Base-by-base conservation (phyloP, 2,113 vertebrate genomes). In the Sinosuthora webbiana region DNA sequence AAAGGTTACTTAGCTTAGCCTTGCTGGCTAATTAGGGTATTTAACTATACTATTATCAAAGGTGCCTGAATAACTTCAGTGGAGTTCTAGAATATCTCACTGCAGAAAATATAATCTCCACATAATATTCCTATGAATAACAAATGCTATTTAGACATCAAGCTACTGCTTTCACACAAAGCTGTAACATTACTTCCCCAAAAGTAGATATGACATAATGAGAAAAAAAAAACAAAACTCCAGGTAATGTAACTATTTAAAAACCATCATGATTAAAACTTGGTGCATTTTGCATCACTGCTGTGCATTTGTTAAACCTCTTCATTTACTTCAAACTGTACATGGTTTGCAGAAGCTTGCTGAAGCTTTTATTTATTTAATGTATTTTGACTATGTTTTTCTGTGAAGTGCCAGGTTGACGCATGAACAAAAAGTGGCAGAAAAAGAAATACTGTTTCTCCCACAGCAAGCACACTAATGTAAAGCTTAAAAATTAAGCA, bases 401-500 rank as follows among this genome's bases (percentile, higher is more conserved):
- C 59, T 77, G n/a, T 65, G 30, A 84, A 84, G 20, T 8, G 1
- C n/a, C 55, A 63, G 59, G 31, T 63, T 56, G 21, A 93, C 59
- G 85, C 27, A n/a, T 12, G 35, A 93, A 52, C 30, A 81, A 45
- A 88, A 90, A 90, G 87, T n/a, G 64, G 42, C 75, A 94, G 79
- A 55, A 83, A 81, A 93, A 89, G 5, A 90, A 97, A 56, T 79
- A 77, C 1, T 65, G 30, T 65, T 90, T 83, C 85, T 80, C 67
- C 45, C n/a, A 55, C 39, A 77, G 67, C 53, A 91, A 85, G 59
- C 33, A 80, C 78, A 53, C 24, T 83, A 94, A 80, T 30, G 31
- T 74, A 92, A 94, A 85, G 67, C 82, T 95, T 88, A 88, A 83
- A 88, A 94, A 88, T 25, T 17, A 93, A 85, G 87, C 44, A 73